These are phyloP conservation scores for Himantopus leucocephalus DNA, from an alignment of 2,113 vertebrate genomes.

Conservation along the genomic window DNA sequence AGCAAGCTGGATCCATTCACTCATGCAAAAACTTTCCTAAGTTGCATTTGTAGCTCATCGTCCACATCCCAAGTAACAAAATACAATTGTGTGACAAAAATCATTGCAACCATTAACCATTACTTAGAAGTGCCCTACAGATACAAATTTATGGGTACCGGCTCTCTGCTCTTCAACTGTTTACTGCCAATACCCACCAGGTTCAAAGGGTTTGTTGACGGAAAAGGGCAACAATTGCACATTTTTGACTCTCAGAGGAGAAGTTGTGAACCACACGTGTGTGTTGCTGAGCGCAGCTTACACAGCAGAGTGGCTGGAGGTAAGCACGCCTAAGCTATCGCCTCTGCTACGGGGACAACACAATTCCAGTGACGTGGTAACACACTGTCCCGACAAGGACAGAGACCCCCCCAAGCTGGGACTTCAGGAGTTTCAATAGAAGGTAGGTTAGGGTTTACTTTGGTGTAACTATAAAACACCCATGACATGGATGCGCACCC, in stretches of 20 bases:
- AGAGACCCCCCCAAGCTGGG: not conserved
- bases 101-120: no score
- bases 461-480: not conserved
- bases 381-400: not conserved
- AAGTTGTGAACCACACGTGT: not conserved
- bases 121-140: not conserved
- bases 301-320: not conserved
- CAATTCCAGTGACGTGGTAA: no score
- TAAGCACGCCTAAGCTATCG: not conserved
- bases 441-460: not conserved
- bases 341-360: not conserved
- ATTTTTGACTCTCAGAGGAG: not conserved
- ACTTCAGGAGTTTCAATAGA: not conserved
- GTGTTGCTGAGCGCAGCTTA: not conserved
- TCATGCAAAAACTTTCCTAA: not conserved
- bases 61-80: not conserved
- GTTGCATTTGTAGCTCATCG: not conserved
- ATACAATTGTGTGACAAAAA: not conserved
- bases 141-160: not conserved
- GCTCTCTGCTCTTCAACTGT: not conserved
- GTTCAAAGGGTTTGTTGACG: not conserved
- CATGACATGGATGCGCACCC: accelerated
- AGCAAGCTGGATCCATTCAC: not conserved
- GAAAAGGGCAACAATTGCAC: not conserved
- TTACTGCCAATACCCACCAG: not conserved